Base-by-base conservation (phyloP, 92 coral and sea anemone genomes). In the Epizoanthus scotinus region DNA sequence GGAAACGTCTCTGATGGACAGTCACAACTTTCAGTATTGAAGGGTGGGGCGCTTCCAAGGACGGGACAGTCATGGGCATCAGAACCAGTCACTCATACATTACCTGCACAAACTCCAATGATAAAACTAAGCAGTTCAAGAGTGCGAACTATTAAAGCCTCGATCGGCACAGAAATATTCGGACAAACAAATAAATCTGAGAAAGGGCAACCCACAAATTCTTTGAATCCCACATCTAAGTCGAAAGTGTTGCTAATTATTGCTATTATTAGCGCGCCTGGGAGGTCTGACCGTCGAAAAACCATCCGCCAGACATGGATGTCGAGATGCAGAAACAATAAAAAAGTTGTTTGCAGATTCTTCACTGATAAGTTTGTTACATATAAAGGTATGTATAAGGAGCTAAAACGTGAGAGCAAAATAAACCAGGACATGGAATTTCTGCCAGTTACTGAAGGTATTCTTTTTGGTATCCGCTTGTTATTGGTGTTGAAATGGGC, bases 401-500 rank as follows among this genome's bases (percentile, higher is more conserved):
- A 75, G 55, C 50, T 75, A 8, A 8, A 58, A 58, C 67, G 18
- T n/a, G 81, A 75, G 38, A 75, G 36, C 50, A 63, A 75, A 38
- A 24, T 58, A n/a, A 75, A 75, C 56, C 34, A 17, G 12, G 81
- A 75, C 8, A 75, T 75, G 42, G 81, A 59, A 38, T 75, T 75
- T 25, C 81, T 75, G 17, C 81, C 81, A n/a, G 7, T 59, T 52
- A 38, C 68, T 20, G 81, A 75, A 75, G 81, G 81, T 1, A 58
- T 75, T 75, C 22, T n/a, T 2, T 75, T 75, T 40, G 81, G 81
- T 38, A 31, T 59, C 67, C 81, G 81, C 19, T 75, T 75, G 56
- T 20, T 75, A 60, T 44, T 75, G 44, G 67, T 59, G 28, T 4
- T 75, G 47, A 75, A 75, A 59, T 75, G 81, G 81, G 81, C 81